Evolutionary conservation across 2,113 vertebrate species (phyloP), one percentile per base, ranked within the genome.

Genomic region (Stercorarius parasiticus): DNA sequence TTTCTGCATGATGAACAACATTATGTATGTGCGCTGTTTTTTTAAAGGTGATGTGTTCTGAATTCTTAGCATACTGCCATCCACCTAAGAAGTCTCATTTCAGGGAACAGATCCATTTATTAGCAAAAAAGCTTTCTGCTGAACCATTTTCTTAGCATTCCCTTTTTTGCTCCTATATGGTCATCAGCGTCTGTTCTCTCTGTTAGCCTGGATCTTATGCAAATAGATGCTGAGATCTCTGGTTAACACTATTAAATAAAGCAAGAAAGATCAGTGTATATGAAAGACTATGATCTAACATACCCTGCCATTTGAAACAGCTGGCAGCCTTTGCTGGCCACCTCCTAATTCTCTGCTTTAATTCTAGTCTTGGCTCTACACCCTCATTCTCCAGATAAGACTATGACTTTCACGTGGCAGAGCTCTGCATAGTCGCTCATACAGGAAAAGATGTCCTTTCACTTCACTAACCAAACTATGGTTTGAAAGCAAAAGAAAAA

Each of bases 21-120:
- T 49, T 77, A 78, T 32, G 15, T 21, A 13, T 0, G 0, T 17
- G 11, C 22, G 7, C 4, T 25, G 2, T 2, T n/a, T 82, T 85
- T 43, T 56, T n/a, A 47, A 71, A 90, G 19, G 5, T 26, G 10
- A 9, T 38, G 6, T n/a, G 10, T 52, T 92, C 45, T 5, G 18
- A 64, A 59, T 76, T 85, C 56, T 74, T 61, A 47, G 10, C 47
- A 29, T 65, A 23, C 6, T 65, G 47, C 49, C 40, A 69, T 59
- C 36, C 29, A 70, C 10, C 15, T 22, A 49, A 74, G 23, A 61
- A 59, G 10, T 53, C n/a, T 71, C 3, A 72, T 64, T 69, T 80
- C 59, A 67, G 58, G 65, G 36, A 89, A 72, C 19, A 27, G 17
- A 67, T 43, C 22, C 18, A 49, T 49, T 82, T 72, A 49, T 71